Conservation (phyloP, 1,140 invertebrate genomes). For the Pteromalus puparum region DNA sequence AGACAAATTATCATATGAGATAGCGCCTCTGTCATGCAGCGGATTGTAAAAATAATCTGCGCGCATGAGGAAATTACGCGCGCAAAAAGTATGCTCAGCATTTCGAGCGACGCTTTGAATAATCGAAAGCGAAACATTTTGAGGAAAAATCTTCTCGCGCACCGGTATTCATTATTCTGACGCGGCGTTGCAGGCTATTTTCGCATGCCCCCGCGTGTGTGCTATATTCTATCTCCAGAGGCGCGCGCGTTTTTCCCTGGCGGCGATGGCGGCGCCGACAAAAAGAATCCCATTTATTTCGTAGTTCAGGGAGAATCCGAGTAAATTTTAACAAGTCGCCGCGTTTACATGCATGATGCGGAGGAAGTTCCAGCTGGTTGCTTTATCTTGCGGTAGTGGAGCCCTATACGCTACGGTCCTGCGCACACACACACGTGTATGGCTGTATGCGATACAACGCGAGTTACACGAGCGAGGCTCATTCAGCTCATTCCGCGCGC, state of each 20-base stretch:
- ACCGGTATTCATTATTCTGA: slow-evolving; percentile 11
- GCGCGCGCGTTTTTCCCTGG: not conserved
- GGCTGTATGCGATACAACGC: not conserved
- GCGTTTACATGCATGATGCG: not conserved
- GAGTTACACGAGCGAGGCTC: not conserved
- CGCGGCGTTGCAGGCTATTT: not conserved
- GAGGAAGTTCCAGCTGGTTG: not conserved
- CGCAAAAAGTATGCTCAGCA: no score
- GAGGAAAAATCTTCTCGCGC: not conserved
- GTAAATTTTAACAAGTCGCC: slow-evolving; percentile 28
- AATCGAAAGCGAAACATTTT: not conserved
- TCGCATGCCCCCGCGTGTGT: not conserved
- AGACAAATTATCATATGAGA: no score
- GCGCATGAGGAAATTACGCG: no score
- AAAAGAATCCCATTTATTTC: slow-evolving; percentile 26
- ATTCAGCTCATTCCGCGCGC: no score
- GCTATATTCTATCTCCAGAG: not conserved
- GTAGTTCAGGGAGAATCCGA: not conserved
- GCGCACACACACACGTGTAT: not conserved
- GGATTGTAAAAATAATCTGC: no score
- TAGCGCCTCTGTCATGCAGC: no score
- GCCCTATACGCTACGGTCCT: no score
- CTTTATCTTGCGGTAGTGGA: slow-evolving; percentile 28
- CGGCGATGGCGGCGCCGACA: no score
- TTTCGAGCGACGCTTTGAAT: no score